Base-by-base conservation (phyloP, 2,888 invertebrate species). In the Cantharis rufa region DNA sequence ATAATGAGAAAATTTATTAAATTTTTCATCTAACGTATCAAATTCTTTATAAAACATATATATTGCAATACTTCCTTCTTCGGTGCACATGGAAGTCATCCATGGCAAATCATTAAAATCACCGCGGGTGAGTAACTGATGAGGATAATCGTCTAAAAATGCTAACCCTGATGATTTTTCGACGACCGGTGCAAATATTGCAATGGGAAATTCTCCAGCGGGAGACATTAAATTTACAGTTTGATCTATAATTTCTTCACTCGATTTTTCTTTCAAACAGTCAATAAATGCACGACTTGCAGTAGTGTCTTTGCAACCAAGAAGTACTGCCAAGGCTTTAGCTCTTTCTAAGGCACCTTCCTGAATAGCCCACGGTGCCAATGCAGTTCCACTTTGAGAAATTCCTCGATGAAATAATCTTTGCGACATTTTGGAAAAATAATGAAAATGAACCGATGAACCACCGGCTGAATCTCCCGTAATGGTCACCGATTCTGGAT, bases 311-410 rank as follows among this genome's bases (percentile, higher is more conserved):
- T 92, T 90, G 81, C 94, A 95, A n/a, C 92, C 92, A 18, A 94
- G 87, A 5, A 90, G 86, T 11, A 87, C 85, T 0, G 92, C 92
- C 15, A 94, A 84, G 28, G 90, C 88, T 78, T 89, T 89, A 0
- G 94, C 91, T 76, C 93, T 92, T 78, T 91, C 89, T 0, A 89
- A 87, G 0, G 92, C 90, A 32, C 90, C 90, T 80, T 90, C 87
- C 0, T 90, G 87, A 66, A 92, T 87, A 0, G 91, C 84, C 88
- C 88, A 89, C 0, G 92, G 90, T 62, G 91, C 88, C 9, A 94
- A 88, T 0, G 93, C 91, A 0, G 92, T 90, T 0, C 95, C 95
- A 82, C 95, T 94, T 84, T 91, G 90, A 0, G 94, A 93, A 63
- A 92, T 91, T 13, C 93, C 94, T 48, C 91, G 87, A 80, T 89